Base-by-base conservation (phyloP, 2,797 vertebrate genomes). In the Semotilus atromaculatus region DNA sequence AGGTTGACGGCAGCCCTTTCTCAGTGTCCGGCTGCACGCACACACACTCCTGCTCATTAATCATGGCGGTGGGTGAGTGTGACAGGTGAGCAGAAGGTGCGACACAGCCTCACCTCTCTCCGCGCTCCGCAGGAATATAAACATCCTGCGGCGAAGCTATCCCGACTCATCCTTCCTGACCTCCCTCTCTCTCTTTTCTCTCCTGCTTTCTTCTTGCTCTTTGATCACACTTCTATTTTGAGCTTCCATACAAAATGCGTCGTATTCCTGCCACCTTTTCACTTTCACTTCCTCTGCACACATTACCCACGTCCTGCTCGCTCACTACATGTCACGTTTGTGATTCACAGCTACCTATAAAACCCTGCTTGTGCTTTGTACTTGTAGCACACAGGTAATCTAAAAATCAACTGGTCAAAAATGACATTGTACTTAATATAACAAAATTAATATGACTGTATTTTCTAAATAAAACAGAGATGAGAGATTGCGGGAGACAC, bases 41-140 rank as follows among this genome's bases (percentile, higher is more conserved):
- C 85, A 83, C 75, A 80, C 77, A 83, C 82, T 68, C 29, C 76
- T 66, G 72, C 72, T 91, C 92, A 94, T 94, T 93, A 92, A 94
- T 93, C 92, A 93, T 85, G 60, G 82, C 62, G 76, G 73, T 87
- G 71, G 87, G 86, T 81, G 89, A 85, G 80, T 82, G 74, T 92
- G 93, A 92, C 93, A 92, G 92, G 88, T 13, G 81, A 86, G 90
- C 88, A 89, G 87, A 89, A 72, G 75, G 91, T 77, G 8, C 81
- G 89, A 90, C 90, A 88, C 89, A 38, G 85, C 36, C 89, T 92
- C 90, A 91, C 90, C 92, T 92, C 84, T 84, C 79, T 82, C 75
- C n/a, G 70, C 2, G 36, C 80, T 75, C 88, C 66, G 68, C 84
- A 81, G 78, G 86, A 91, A 89, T 89, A 89, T 88, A 91, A 92